These are phyloP conservation scores for Poecilobothrus nobilitatus DNA, from an alignment of 2,888 invertebrate genomes.

Conservation along the genomic window DNA sequence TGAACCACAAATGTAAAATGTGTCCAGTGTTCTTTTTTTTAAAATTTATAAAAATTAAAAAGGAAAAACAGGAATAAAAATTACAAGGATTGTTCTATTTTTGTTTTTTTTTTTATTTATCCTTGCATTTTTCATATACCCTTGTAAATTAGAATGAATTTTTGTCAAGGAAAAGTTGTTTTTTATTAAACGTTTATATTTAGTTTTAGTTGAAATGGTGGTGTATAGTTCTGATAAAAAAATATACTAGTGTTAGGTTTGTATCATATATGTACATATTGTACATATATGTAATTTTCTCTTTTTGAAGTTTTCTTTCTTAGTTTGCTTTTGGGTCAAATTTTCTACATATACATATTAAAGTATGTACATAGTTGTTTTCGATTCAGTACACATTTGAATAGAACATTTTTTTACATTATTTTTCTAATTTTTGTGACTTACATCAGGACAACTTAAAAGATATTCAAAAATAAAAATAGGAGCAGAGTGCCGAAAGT, in stretches of 20 bases:
- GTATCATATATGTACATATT: background rate
- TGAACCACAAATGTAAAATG: background rate
- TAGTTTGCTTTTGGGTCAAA: background rate
- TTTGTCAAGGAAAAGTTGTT: too few relatives aligned
- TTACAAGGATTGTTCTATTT: background rate
- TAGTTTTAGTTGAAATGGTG: too few relatives aligned
- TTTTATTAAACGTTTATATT: too few relatives aligned
- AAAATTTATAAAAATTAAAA: background rate
- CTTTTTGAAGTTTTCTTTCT: background rate
- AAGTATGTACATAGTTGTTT: too few relatives aligned
- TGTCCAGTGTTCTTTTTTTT: background rate
- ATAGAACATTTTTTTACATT: background rate
- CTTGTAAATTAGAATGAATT: background rate
- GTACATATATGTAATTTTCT: background rate
- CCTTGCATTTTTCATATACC: background rate
- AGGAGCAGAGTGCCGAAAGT: background rate
- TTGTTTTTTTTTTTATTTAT: background rate
- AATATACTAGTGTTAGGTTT: background rate
- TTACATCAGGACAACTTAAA: too few relatives aligned
- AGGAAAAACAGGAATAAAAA: background rate
- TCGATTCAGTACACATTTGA: background rate
- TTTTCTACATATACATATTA: background rate
- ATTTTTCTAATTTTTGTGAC: background rate
- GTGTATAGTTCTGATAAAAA: background rate
- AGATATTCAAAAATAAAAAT: background rate